A percentile compares a stretch with the other conserved stretches of the same genome.
Evolutionary conservation across 2,888 invertebrate species (phyloP).

Genomic region (Altica lythri): DNA sequence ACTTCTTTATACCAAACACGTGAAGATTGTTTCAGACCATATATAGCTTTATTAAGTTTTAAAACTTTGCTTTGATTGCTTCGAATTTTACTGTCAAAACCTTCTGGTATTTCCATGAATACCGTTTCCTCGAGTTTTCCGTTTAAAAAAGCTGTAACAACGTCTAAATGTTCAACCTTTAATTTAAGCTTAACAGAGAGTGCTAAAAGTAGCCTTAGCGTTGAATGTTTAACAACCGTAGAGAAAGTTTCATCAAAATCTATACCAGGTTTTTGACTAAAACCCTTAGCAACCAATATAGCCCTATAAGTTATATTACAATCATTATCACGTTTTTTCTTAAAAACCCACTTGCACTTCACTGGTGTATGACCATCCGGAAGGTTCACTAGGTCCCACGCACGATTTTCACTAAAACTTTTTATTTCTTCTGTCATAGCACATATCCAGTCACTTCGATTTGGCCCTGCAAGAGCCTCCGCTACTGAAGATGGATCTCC

Average conservation of each 20-base stretch:
- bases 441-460: slow-evolving; percentile 28
- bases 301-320: too few species aligned
- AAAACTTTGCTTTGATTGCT: slow-evolving; percentile 19
- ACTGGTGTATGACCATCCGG: slow-evolving; percentile 28
- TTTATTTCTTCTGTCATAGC: slow-evolving; percentile 31
- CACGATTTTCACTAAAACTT: slow-evolving; percentile 32
- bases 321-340: too few species aligned
- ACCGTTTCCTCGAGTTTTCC: slow-evolving; percentile 16
- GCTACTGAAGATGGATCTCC: slow-evolving; percentile 22
- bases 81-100: slow-evolving; percentile 13
- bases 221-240: too few species aligned
- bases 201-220: too few species aligned
- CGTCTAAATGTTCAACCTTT: too few species aligned
- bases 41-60: too few species aligned
- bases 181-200: too few species aligned
- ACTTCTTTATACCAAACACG: too few species aligned
- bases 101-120: slow-evolving; percentile 22
- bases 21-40: too few species aligned
- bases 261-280: too few species aligned
- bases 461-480: slow-evolving; percentile 33
- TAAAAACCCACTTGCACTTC: slow-evolving; percentile 37
- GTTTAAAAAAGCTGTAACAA: slow-evolving; percentile 23
- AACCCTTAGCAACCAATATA: too few species aligned
- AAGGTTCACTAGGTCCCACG: slow-evolving; percentile 31
- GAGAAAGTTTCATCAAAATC: too few species aligned